Evolutionary conservation across 2,797 vertebrate species (phyloP), one percentile per base, ranked within the genome.

Genomic region (Chrosomus eos): DNA sequence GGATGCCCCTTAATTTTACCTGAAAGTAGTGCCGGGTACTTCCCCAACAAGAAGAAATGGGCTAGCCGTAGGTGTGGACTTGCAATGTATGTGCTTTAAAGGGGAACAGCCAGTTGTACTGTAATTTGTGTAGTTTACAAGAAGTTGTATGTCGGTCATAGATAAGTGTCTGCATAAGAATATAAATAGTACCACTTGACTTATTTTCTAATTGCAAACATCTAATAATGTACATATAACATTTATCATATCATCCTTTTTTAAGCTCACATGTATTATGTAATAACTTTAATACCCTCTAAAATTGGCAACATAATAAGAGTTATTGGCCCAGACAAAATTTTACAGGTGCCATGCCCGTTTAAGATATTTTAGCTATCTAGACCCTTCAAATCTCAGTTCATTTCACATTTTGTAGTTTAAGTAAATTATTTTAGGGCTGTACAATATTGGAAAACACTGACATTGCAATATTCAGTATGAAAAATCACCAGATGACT

Each of bases 11-110:
- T 43, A 26, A 60, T 51, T 23, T 45, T 60, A 81, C 53, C 36
- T 72, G 16, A 31, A 81, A 81, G 16, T 72, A 53, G 28, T 23
- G 43, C 48, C 11, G 31, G 64, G 79, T 67, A 38, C 19, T 67
- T 70, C 68, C 80, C 68, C n/a, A 71, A 31, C 68, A 55, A 71
- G 36, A 60, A 60, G 11, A 81, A 81, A 72, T 60, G 36, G 18
- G 58, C 18, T 26, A 31, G 80, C 43, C 19, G 36, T 60, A 58
- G 36, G 53, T 72, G 67, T 71, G 14, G 33, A 58, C 66, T 55
- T 55, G n/a, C 79, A 58, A n/a, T 33, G 21, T 53, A 2, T 68
- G 31, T 81, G 66, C 66, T 81, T 70, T 64, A 64, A 64, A 78
- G 8, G 3, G 62, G 55, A 78, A 64, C 23, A 45, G 40, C 13